Evolutionary conservation across 1,140 invertebrate species (phyloP).

Genomic region (Drosophila kohkoa): DNA sequence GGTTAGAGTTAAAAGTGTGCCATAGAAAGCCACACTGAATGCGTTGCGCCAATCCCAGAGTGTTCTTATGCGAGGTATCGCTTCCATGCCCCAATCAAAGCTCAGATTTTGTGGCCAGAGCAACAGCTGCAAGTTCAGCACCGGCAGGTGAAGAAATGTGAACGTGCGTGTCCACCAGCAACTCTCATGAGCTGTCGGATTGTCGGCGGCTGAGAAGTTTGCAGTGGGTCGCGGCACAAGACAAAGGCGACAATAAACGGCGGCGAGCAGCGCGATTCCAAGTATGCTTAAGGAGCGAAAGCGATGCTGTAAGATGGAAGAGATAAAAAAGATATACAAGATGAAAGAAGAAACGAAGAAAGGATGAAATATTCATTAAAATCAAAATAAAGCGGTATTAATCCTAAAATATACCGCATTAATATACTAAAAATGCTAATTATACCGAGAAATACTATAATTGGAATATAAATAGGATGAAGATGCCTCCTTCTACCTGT

Average conservation of each 20-base stretch:
- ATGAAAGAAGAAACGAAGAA: too few relatives aligned
- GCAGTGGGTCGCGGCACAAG: constrained; percentile 88
- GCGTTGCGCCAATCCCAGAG: constrained; percentile 91
- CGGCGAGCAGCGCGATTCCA: constrained; percentile 85
- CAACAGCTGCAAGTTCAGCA: constrained; percentile 93
- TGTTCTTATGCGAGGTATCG: constrained; percentile 91
- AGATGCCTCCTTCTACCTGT: too few relatives aligned
- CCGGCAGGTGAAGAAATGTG: constrained; percentile 94
- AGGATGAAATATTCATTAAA: too few relatives aligned
- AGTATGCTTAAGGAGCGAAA: constrained; percentile 88
- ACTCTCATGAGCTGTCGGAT: constrained; percentile 92
- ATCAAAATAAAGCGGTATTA: too few relatives aligned
- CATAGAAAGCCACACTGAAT: constrained; percentile 90
- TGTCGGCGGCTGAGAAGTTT: constrained; percentile 94
- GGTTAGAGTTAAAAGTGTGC: constrained; percentile 85
- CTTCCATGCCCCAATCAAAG: constrained; percentile 98
- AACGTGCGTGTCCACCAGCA: constrained; percentile 89
- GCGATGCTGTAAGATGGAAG: constrained; percentile 87
- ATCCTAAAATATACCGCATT: too few relatives aligned
- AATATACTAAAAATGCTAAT: too few relatives aligned
- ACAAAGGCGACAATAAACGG: constrained; percentile 88
- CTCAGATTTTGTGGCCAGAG: constrained; percentile 93
- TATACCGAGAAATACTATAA: too few relatives aligned
- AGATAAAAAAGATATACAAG: neutral
- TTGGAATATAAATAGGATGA: too few relatives aligned